Evolutionary conservation across 2,888 invertebrate species (phyloP).

Genomic region (Rutpela maculata): DNA sequence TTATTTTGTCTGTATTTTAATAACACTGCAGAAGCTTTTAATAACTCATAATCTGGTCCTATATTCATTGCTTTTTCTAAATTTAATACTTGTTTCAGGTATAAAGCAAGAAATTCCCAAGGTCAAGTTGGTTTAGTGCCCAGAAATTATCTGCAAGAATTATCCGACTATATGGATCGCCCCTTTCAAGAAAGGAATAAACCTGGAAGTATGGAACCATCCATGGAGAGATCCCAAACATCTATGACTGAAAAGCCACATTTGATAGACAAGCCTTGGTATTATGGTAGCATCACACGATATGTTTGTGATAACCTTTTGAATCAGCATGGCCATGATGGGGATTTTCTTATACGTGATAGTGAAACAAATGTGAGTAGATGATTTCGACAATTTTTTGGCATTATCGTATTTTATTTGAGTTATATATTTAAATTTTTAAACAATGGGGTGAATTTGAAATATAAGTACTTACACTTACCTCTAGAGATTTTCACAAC

Average conservation of each 20-base stretch:
- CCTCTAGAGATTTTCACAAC: no score
- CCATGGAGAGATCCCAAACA: conserved; percentile 71
- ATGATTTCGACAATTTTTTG: no score
- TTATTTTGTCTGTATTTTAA: no score
- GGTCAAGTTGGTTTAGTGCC: conserved; percentile 97
- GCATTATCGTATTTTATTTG: no score
- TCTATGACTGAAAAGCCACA: conserved; percentile 79
- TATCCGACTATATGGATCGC: conserved; percentile 91
- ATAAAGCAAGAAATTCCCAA: conserved; percentile 93
- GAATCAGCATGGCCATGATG: conserved; percentile 96
- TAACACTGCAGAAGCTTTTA: no score
- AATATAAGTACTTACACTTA: no score
- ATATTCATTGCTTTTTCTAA: neutral
- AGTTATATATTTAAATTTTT: neutral
- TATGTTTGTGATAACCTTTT: conserved; percentile 97
- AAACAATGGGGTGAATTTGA: no score
- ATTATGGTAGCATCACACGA: conserved; percentile 96
- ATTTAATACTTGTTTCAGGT: conserved; percentile 70
- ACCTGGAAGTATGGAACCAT: conserved; percentile 67
- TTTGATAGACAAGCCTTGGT: conserved; percentile 93
- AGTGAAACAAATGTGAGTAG: conserved; percentile 97
- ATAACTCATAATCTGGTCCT: no score
- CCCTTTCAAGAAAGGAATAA: conserved; percentile 81
- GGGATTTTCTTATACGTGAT: conserved; percentile 98
- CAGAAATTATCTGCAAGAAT: conserved; percentile 93